Evolutionary conservation across 2,797 vertebrate genomes (phyloP).

Genomic region (Scolopax rusticola): DNA sequence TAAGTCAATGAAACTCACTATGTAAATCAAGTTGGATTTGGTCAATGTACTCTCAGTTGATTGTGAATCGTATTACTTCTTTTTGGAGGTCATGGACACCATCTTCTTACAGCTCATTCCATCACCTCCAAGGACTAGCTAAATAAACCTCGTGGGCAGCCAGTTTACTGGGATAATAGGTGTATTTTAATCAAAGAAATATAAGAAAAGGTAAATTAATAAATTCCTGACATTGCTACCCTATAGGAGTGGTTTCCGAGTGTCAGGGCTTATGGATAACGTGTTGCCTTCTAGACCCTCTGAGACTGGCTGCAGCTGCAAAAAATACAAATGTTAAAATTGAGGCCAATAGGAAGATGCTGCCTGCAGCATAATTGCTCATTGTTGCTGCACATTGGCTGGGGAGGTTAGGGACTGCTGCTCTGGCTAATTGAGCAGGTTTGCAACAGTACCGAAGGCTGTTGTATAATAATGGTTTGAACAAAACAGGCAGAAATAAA

Average conservation of each 20-base stretch:
- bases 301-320: conserved; percentile 41
- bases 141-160: neutral
- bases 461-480: conserved; percentile 21
- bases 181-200: neutral
- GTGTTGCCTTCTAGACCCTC: neutral
- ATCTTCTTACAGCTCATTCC: neutral
- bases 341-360: conserved; percentile 48
- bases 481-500: conserved; percentile 25
- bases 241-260: neutral
- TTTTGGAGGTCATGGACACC: neutral
- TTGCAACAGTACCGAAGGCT: neutral
- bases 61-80: neutral
- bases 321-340: conserved; percentile 8
- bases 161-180: neutral
- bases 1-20: neutral
- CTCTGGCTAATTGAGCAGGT: conserved; percentile 44
- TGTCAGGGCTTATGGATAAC: neutral
- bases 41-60: neutral
- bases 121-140: neutral
- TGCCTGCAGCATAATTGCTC: conserved; percentile 55
- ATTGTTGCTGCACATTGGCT: conserved; percentile 2
- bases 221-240: neutral
- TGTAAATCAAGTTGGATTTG: neutral
- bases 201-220: neutral
- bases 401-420: conserved; percentile 13